These are phyloP conservation scores for Apodemia duryi DNA, from an alignment of 2,888 invertebrate genomes.

Conservation along the genomic window DNA sequence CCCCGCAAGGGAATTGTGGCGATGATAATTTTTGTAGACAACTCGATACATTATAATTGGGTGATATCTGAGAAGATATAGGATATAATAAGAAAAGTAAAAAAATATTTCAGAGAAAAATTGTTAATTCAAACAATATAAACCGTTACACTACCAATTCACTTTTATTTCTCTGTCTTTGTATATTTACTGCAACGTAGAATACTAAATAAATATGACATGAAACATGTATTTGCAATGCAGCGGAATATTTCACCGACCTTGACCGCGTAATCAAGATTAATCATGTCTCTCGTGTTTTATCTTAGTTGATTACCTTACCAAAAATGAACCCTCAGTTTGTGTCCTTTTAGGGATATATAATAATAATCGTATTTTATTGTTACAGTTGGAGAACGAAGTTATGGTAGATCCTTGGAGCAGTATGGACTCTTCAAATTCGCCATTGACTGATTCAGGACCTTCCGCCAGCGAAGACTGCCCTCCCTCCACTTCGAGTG, in stretches of 20 bases:
- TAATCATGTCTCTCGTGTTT: constrained; percentile 46
- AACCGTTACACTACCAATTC: neutral
- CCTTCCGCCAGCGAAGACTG: constrained; percentile 75
- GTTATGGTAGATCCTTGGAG: constrained; percentile 78
- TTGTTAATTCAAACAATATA: too few species aligned
- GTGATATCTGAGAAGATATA: neutral
- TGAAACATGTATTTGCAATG: constrained; percentile 7
- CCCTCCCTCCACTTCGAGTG: constrained; percentile 69
- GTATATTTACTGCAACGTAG: neutral
- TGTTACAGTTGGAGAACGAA: constrained; percentile 80
- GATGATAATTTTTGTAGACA: too few species aligned
- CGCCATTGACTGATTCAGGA: constrained; percentile 74
- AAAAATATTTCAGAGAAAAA: too few species aligned
- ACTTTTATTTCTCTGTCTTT: neutral
- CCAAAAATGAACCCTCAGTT: constrained; percentile 36
- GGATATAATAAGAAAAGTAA: too few species aligned
- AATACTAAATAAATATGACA: neutral
- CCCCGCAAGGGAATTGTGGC: too few species aligned
- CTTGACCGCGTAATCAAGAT: constrained; percentile 51
- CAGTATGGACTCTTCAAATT: constrained; percentile 78
- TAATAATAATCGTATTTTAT: constrained; percentile 32
- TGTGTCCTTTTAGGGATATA: constrained; percentile 41
- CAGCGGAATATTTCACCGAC: constrained; percentile 36
- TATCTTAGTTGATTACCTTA: constrained; percentile 47
- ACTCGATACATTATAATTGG: neutral